phyloP scores from a whole-genome alignment of 2,113 vertebrate species.

The Phasianus colchicus region DNA sequence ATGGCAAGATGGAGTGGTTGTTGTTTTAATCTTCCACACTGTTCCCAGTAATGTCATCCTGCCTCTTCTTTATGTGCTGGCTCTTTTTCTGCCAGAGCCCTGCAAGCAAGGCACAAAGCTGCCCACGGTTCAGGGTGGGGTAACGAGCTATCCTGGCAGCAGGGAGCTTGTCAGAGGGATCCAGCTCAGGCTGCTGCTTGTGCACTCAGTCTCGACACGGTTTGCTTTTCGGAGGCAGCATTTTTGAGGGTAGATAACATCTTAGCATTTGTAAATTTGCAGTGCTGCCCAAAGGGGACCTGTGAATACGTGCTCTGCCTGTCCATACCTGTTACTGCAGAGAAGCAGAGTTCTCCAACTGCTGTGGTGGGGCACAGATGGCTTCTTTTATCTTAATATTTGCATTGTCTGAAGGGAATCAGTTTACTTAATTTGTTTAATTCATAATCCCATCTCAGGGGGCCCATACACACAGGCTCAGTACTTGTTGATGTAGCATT shows the following conservation, averaged over 20 bases:
- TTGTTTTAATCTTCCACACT: not conserved
- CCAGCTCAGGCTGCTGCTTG: not conserved
- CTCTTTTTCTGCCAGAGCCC: not conserved
- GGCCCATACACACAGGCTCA: not conserved
- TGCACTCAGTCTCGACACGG: not conserved
- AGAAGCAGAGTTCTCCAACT: not conserved
- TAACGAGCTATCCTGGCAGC: not conserved
- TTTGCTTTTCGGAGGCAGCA: not conserved
- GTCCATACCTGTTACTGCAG: not conserved
- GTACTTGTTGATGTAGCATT: not conserved
- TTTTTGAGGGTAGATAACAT: not conserved
- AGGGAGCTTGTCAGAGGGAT: not conserved
- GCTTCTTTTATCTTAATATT: slow-evolving; percentile 21
- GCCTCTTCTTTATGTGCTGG: too few species aligned
- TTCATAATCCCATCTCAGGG: slow-evolving; percentile 39
- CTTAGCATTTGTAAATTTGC: not conserved
- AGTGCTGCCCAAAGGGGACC: not conserved
- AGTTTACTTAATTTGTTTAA: slow-evolving; percentile 44
- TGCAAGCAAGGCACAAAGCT: not conserved
- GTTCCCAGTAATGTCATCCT: accelerated
- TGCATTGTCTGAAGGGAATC: slow-evolving; percentile 15
- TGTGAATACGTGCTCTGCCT: not conserved
- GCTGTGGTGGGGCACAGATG: not conserved
- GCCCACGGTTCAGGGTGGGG: accelerated
- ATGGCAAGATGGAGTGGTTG: not conserved